These are phyloP conservation scores for Pseudoatta argentina DNA, from an alignment of 1,140 invertebrate species.

Conservation along the genomic window DNA sequence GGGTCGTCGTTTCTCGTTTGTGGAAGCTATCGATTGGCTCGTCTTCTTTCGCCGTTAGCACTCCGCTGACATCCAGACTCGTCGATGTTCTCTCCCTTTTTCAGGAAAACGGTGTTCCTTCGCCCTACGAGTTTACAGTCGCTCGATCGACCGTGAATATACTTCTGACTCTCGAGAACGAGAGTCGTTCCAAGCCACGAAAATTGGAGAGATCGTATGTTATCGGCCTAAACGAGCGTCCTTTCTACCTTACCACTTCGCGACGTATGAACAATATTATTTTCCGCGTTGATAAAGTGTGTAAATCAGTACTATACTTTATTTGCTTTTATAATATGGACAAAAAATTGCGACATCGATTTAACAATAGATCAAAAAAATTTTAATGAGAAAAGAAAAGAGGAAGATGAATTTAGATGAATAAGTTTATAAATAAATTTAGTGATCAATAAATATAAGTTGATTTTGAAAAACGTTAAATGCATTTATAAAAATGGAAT, in stretches of 20 bases:
- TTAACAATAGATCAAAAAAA: background rate
- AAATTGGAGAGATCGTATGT: constrained; percentile 67
- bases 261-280: constrained; percentile 25
- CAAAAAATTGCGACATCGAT: background rate
- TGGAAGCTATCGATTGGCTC: constrained; percentile 66
- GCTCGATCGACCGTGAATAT: constrained; percentile 53
- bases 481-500: no score
- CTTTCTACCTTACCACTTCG: constrained; percentile 16
- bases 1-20: constrained; percentile 68
- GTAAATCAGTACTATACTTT: constrained; percentile 8
- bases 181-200: constrained; percentile 63
- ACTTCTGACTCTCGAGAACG: constrained; percentile 50
- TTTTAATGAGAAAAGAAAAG: background rate
- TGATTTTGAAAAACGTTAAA: background rate
- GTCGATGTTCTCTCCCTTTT: constrained; percentile 42
- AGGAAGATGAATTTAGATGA: background rate
- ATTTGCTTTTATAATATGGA: constrained; percentile 14
- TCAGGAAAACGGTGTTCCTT: constrained; percentile 28
- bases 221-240: constrained; percentile 54
- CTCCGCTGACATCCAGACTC: constrained; percentile 34
- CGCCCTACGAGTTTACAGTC: constrained; percentile 40
- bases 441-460: background rate
- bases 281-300: background rate
- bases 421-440: background rate
- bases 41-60: constrained; percentile 56